Conservation (phyloP, 2,797 vertebrate genomes). For the Pelodytes ibericus region DNA sequence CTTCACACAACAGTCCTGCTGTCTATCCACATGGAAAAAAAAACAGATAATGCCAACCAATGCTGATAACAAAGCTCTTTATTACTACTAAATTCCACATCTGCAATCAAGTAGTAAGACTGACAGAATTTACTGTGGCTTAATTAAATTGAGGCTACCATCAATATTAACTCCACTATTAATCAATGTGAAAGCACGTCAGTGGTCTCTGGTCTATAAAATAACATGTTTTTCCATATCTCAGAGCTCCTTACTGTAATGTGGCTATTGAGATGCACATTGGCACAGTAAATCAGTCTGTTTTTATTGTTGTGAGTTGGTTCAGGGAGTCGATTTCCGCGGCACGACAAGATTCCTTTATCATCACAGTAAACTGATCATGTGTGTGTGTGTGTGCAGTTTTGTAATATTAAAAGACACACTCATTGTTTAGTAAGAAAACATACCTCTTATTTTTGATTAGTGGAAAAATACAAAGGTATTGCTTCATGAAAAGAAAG, state of each 20-base stretch:
- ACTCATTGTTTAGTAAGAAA: not conserved
- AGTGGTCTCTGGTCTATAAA: not conserved
- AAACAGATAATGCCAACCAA: not conserved
- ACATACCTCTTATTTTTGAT: not conserved
- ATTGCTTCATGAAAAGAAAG: constrained; percentile 3
- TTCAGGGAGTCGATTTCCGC: too few relatives aligned
- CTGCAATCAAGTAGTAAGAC: not conserved
- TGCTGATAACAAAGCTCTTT: not conserved
- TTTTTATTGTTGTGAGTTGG: too few relatives aligned
- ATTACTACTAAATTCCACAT: not conserved
- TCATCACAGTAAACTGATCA: not conserved
- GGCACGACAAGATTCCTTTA: not conserved
- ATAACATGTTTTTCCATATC: not conserved
- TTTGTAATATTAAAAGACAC: constrained; percentile 2
- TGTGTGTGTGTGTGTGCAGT: not conserved
- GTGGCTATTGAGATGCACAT: not conserved
- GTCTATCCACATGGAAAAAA: not conserved
- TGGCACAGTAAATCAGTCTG: not conserved
- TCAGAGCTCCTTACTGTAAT: not conserved
- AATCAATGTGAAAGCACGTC: not conserved
- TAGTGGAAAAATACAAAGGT: not conserved
- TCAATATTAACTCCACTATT: not conserved
- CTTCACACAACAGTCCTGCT: not conserved
- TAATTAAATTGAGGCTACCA: not conserved
- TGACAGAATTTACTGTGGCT: not conserved